Base-by-base conservation (phyloP, 2,113 vertebrate species). In the Oplegnathus fasciatus region DNA sequence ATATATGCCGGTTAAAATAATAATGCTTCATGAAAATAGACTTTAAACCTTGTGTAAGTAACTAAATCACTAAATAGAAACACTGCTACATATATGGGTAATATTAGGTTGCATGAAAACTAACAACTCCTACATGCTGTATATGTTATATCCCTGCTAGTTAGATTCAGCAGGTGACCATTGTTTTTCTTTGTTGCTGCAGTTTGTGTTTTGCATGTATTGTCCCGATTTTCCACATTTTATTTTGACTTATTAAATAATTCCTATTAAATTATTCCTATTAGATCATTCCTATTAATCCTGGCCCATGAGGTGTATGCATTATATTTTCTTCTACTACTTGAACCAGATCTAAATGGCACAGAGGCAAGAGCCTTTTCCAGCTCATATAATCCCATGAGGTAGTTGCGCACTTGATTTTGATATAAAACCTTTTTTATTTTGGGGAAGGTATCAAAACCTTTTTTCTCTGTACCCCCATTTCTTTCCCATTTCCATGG, bases 401-500 rank as follows among this genome's bases (percentile, higher is more conserved):
- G 18, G 2, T 32, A 52, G 54, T 37, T 32, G 42, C 6, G 50
- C 42, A 44, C 30, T 58, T 82, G 34, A 66, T 72, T 62, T 54
- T 67, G 20, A 75, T 28, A 32, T 20, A 64, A 52, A 48, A 34
- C 40, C 15, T 42, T 46, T 75, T 73, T 24, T 13, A 42, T 60
- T 61, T 46, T 26, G 68, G 67, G 62, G 54, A 69, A 77, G 28
- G 34, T 75, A 68, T 84, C 54, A 71, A 84, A 78, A 10, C 40
- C 28, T 46, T 73, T 68, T 58, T 70, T 85, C 5, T 57, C 26
- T 68, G 40, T 85, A 40, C 26, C 24, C 74, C 55, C 70, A 18
- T 69, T 83, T 84, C 34, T 87, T 77, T 84, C 69, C 57, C 73
- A 50, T 89, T 78, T 66, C 62, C 50, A 17, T 70, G 84, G 50